Percentiles rank a stretch among this genome's conserved stretches.
phyloP scores from a whole-genome alignment of 2,888 invertebrate species.

The Marronus borbonicus region DNA sequence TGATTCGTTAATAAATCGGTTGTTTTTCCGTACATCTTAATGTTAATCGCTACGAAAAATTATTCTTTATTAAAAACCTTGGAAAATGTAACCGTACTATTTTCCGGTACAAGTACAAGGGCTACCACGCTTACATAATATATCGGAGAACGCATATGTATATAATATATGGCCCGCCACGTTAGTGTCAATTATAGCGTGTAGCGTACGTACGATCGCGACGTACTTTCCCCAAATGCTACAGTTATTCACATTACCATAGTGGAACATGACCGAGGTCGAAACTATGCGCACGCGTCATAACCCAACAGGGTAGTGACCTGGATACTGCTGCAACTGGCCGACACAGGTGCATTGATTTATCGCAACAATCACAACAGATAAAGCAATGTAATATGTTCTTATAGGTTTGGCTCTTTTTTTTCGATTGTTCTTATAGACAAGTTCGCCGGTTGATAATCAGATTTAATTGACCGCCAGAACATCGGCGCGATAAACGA shows the following conservation, averaged over 20 bases:
- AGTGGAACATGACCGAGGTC: conserved; percentile 60
- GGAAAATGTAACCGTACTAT: too few species aligned
- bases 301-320: conserved; percentile 68
- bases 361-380: too few species aligned
- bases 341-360: conserved; percentile 69
- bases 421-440: background rate
- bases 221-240: conserved; percentile 38
- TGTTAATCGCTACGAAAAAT: too few species aligned
- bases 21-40: too few species aligned
- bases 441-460: conserved; percentile 1
- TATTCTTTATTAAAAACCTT: too few species aligned
- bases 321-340: conserved; percentile 64
- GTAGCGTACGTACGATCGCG: background rate
- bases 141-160: background rate
- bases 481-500: background rate
- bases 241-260: background rate
- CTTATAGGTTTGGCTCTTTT: too few species aligned
- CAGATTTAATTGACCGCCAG: background rate
- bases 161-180: background rate
- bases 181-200: conserved; percentile 4
- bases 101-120: background rate
- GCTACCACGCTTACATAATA: background rate
- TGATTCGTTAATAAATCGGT: too few species aligned
- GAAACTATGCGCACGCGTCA: conserved; percentile 61
- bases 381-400: too few species aligned